Evolutionary conservation across 2,797 vertebrate species (phyloP).

Genomic region (Gymnocypris eckloni): DNA sequence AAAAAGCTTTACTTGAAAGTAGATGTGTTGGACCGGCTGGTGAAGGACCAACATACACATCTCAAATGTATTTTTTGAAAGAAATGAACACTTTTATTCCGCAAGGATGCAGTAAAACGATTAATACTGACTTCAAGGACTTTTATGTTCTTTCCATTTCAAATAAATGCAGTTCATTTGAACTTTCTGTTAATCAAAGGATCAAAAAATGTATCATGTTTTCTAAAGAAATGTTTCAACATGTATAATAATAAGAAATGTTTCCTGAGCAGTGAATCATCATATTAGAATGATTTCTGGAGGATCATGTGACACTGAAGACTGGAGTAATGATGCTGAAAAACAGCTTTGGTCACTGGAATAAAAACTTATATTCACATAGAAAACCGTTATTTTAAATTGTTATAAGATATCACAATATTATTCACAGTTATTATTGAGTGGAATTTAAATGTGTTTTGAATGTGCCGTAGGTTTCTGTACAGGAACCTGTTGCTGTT

Average conservation of each 20-base stretch:
- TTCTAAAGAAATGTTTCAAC: too few relatives aligned
- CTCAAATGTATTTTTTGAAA: too few relatives aligned
- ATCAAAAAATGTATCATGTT: not conserved
- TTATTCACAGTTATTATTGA: not conserved
- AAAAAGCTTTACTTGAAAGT: not conserved
- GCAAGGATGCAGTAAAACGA: not conserved
- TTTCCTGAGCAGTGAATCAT: not conserved
- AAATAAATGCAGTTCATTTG: not conserved
- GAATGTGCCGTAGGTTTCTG: slow-evolving; percentile 84
- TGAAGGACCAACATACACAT: too few relatives aligned
- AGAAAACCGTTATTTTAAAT: not conserved
- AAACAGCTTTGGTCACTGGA: not conserved
- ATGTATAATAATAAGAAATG: not conserved
- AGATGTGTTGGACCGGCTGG: not conserved
- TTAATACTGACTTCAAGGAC: too few relatives aligned
- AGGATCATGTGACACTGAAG: not conserved
- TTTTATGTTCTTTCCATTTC: too few relatives aligned
- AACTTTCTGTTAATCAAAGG: not conserved
- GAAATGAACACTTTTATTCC: too few relatives aligned
- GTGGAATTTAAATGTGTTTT: slow-evolving; percentile 16
- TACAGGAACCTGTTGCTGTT: slow-evolving; percentile 92
- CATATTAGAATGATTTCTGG: not conserved
- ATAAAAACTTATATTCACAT: not conserved
- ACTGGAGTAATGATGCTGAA: not conserved
- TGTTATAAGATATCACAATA: not conserved